Evolutionary conservation across 2,113 vertebrate species (phyloP), one percentile per base, ranked within the genome.

Genomic region (Scartelaos histophorus): DNA sequence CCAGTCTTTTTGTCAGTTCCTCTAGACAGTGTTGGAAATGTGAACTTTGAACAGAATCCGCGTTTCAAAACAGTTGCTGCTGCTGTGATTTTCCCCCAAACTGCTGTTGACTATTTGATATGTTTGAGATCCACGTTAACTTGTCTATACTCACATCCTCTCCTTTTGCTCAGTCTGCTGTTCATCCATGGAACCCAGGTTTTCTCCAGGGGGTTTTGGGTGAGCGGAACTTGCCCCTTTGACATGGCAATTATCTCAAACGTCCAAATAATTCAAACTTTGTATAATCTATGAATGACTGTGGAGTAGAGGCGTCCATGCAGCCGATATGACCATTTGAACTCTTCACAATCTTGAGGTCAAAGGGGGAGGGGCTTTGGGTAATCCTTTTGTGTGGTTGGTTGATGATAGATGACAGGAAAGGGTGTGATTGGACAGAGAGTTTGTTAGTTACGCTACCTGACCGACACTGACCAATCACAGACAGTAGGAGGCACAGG

Each of bases 191-290:
- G 95, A 25, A 95, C 94, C 96, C 96, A 97, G 22, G 94, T 96
- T 89, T 97, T 97, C 91, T 96, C 94, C 78, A 97, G 91, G 64
- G 93, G 94, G 13, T 90, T 96, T 70, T 95, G 95, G 2, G 94
- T 96, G 60, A 97, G 94, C 45, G 90, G 90, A 34, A 82, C 87
- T 68, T 92, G 80, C 47, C 80, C 86, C 34, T 56, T 82, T 15
- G 93, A 89, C 95, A 95, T 95, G 66, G 75, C 80, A 11, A 43
- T 10, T 7, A 10, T 43, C 10, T 43, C 1, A 43, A 43, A 43
- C 10, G 38, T 43, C 38, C 38, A 43, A 43, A 43, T 9, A 9
- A 10, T 43, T 10, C 10, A 43, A 10, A 43, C 38, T 10, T 43
- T 43, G 7, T 43, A 43, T 0, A 43, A 43, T 43, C 7, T 43